Percentiles rank a stretch among this genome's conserved stretches.
These are phyloP conservation scores for Fragum whitleyi DNA, from an alignment of 2,888 invertebrate species.

Conservation along the genomic window DNA sequence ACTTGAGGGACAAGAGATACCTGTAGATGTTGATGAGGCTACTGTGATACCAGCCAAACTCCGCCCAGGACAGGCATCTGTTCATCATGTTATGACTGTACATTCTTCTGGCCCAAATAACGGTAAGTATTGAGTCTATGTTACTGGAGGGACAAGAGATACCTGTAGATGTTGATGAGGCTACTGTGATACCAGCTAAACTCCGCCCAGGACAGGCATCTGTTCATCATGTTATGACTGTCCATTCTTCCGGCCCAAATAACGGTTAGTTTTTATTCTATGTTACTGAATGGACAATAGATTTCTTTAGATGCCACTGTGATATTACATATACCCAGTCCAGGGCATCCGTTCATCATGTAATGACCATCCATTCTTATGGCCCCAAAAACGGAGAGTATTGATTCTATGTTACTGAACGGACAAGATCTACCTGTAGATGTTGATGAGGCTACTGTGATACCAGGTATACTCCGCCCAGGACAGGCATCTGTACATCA, in stretches of 20 bases:
- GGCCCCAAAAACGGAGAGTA: constrained; percentile 62
- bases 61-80: constrained; percentile 60
- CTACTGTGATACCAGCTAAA: constrained; percentile 42
- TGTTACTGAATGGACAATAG: constrained; percentile 65
- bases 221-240: constrained; percentile 66
- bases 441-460: constrained; percentile 59
- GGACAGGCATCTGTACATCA: constrained; percentile 66
- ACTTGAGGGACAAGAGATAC: constrained; percentile 65
- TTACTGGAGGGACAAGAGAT: constrained; percentile 65
- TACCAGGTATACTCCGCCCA: constrained; percentile 42
- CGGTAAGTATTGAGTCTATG: constrained; percentile 61
- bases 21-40: constrained; percentile 59
- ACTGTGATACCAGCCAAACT: constrained; percentile 48
- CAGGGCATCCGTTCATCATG: constrained; percentile 64
- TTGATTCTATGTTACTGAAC: constrained; percentile 61
- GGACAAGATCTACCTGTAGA: constrained; percentile 67
- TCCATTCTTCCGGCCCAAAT: constrained; percentile 64
- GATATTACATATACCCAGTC: constrained; percentile 36
- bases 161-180: constrained; percentile 62
- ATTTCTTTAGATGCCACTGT: constrained; percentile 64
- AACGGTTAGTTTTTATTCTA: constrained; percentile 57
- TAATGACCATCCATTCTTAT: constrained; percentile 65
- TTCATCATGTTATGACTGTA: constrained; percentile 68
- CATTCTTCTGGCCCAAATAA: constrained; percentile 63
- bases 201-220: constrained; percentile 62